A percentile compares a stretch with the other conserved stretches of the same genome.
Conservation (phyloP, 2,797 vertebrate genomes). For the Hipposideros larvatus region DNA sequence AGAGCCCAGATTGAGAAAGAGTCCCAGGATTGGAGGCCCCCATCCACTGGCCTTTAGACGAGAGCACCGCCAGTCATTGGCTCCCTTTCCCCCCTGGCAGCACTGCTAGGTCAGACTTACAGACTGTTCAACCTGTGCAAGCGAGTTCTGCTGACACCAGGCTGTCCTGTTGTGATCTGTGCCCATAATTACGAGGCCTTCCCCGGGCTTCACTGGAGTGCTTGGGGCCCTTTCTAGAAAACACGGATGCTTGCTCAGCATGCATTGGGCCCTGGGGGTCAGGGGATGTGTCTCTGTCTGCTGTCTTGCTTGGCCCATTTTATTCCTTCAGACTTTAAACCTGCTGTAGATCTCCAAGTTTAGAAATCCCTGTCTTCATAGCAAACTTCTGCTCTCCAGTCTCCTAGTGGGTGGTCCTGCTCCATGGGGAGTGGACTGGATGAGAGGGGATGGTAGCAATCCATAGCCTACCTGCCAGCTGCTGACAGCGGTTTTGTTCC, state of each 20-base stretch:
- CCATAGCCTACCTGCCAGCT: background rate
- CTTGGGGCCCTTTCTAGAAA: background rate
- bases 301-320: background rate
- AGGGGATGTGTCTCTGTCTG: background rate
- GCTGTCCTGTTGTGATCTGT: background rate
- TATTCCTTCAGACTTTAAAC: background rate
- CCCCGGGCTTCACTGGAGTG: fast-evolving
- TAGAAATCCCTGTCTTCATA: background rate
- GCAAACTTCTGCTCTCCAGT: background rate
- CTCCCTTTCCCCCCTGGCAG: background rate
- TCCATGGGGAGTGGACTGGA: background rate
- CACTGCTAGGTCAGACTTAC: background rate
- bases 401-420: background rate
- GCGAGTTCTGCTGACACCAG: background rate
- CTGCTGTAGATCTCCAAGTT: background rate
- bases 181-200: background rate
- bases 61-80: background rate
- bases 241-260: background rate
- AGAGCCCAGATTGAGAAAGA: background rate
- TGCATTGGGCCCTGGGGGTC: background rate
- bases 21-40: background rate
- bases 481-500: slow-evolving; percentile 46
- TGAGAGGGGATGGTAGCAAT: background rate
- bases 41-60: background rate
- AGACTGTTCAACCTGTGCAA: too few species aligned